Percentiles rank a stretch among this genome's conserved stretches.
Evolutionary conservation across 2,888 invertebrate genomes (phyloP).

Genomic region (Campopleginae sp.): DNA sequence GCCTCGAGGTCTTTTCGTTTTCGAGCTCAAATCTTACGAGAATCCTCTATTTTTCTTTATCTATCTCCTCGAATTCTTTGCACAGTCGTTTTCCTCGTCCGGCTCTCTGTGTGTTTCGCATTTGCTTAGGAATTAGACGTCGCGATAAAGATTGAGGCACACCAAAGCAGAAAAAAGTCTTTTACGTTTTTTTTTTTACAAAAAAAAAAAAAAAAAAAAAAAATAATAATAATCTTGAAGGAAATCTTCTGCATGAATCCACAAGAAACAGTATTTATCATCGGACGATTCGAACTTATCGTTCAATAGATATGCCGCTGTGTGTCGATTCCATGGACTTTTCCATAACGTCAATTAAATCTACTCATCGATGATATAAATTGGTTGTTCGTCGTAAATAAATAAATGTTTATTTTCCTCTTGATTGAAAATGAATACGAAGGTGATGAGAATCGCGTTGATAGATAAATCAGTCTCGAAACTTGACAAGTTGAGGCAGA

Average conservation of each 20-base stretch:
- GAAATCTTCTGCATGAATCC: not conserved
- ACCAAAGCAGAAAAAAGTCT: not conserved
- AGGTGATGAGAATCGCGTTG: conserved; percentile 14
- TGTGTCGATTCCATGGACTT: not conserved
- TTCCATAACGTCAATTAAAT: not conserved
- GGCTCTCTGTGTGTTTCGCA: not conserved
- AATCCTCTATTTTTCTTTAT: not conserved
- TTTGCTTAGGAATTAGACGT: conserved; percentile 7
- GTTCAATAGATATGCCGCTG: not conserved
- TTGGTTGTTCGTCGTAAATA: not conserved
- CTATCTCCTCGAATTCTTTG: not conserved
- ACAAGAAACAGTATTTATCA: not conserved
- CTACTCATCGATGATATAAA: not conserved
- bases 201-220: not conserved
- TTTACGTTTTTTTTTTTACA: not conserved
- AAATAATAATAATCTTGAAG: not conserved
- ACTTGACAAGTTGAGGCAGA: not conserved
- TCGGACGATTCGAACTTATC: not conserved
- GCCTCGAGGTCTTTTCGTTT: conserved; percentile 10
- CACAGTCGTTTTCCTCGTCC: not conserved
- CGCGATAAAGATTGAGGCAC: not conserved
- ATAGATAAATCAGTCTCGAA: conserved; percentile 13
- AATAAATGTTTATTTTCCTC: not conserved
- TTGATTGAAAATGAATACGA: not conserved
- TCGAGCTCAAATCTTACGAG: not conserved